A percentile compares a stretch with the other conserved stretches of the same genome.
Conservation (phyloP, 1,140 invertebrate genomes). For the Nylanderia fulva region DNA sequence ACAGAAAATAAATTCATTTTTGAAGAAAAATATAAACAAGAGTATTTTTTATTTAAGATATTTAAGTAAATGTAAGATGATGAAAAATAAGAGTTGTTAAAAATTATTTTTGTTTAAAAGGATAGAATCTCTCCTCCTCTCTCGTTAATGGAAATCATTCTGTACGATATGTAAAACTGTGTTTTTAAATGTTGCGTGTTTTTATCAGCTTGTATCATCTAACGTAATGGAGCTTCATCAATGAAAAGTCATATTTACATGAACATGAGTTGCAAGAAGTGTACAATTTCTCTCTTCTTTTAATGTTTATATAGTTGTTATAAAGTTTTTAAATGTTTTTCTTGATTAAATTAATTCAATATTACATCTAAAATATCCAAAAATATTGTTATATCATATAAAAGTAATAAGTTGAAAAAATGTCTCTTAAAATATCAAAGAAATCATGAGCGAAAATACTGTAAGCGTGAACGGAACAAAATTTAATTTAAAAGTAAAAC, state of each 20-base stretch:
- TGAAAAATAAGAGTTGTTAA: neutral
- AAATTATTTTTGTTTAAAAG: neutral
- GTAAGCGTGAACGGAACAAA: neutral
- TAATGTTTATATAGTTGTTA: neutral
- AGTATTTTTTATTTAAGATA: neutral
- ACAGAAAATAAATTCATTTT: neutral
- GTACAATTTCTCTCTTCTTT: conserved; percentile 1
- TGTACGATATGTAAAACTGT: no score
- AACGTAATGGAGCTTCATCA: neutral
- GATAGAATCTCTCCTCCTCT: no score
- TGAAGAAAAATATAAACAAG: neutral
- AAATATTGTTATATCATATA: neutral
- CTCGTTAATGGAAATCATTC: no score
- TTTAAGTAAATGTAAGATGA: neutral
- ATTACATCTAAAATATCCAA: neutral
- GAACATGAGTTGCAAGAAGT: neutral
- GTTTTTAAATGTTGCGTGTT: no score
- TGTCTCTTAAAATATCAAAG: neutral
- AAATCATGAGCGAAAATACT: neutral
- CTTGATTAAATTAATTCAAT: neutral
- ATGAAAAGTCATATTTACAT: neutral
- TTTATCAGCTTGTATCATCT: neutral
- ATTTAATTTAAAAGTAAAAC: neutral
- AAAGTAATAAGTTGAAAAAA: neutral
- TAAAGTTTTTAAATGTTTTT: neutral